Conservation (phyloP, 2,797 vertebrate species). For the Notolabrus celidotus region DNA sequence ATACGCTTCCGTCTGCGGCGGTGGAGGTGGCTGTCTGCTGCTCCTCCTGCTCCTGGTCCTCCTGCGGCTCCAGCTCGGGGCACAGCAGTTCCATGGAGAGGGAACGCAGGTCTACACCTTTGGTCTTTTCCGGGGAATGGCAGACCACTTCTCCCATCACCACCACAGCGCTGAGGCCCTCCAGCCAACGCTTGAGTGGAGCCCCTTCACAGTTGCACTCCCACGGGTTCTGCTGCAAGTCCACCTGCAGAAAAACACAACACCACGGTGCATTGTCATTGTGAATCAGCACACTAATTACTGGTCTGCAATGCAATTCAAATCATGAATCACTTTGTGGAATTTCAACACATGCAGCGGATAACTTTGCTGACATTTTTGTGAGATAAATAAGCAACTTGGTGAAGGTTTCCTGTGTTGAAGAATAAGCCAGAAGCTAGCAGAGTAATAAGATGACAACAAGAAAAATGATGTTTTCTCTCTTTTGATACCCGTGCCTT, state of each 20-base stretch:
- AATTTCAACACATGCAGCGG: constrained; percentile 46
- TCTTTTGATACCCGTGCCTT: constrained; percentile 33
- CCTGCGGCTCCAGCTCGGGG: constrained; percentile 87
- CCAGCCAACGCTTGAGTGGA: constrained; percentile 96
- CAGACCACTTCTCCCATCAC: constrained; percentile 96
- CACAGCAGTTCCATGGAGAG: constrained; percentile 92
- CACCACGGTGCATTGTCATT: constrained; percentile 56
- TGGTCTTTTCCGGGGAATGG: constrained; percentile 89
- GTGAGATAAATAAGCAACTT: constrained; percentile 26
- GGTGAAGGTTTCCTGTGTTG: constrained; percentile 31
- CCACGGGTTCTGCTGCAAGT: constrained; percentile 99
- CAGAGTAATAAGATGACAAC: constrained; percentile 64
- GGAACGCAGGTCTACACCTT: constrained; percentile 90
- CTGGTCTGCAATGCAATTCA: constrained; percentile 31
- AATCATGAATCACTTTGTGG: constrained; percentile 47
- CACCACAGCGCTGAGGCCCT: constrained; percentile 92
- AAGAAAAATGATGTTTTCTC: constrained; percentile 60
- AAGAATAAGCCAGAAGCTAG: constrained; percentile 49
- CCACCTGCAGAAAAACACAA: constrained; percentile 90
- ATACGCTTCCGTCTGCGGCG: constrained; percentile 74
- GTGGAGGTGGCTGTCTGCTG: constrained; percentile 66
- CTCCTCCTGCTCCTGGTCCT: constrained; percentile 66
- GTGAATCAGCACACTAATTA: constrained; percentile 52
- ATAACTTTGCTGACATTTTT: constrained; percentile 24
- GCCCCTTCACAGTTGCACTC: constrained; percentile 96